Evolutionary conservation across 30 jellyfish, hydroid and myxozoan genomes (phyloP), one percentile per base, ranked within the genome.

Genomic region (Pelagia noctiluca): DNA sequence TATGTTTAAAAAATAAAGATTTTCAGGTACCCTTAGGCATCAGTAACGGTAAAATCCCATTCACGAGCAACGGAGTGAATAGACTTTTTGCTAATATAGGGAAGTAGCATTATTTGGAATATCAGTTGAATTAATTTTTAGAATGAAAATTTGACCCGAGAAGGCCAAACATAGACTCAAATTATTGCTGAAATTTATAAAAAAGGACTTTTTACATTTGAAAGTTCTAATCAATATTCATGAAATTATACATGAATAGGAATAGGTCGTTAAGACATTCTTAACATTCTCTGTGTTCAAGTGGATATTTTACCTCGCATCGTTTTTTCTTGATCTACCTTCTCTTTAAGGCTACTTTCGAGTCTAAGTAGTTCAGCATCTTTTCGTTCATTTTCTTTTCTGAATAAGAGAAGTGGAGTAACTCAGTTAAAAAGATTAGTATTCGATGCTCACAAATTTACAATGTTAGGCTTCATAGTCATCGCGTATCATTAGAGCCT

Each of bases 341-440:
- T 91, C 29, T 91, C 98, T 67, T 47, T 63, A 37, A 62, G 13
- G 16, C 64, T 69, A 29, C 72, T 93, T 31, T 91, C 85, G 77
- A 83, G 54, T 28, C 54, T 69, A 32, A 22, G 52, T 18, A 77
- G 23, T 32, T 91, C 96, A 42, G 63, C 49, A 21, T 78, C 88
- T 54, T 74, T 42, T 2, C 80, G 87, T 13, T 57, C 77, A 7
- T 28, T 80, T 32, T 32, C 53, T n/a, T 67, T 80, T 74, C 98
- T 91, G 47, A 19, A 5, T 8, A 8, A 57, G 8, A 57, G 21
- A 57, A 57, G 21, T 19, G n/a, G n/a, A n/a, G n/a, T n/a, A n/a
- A n/a, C n/a, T n/a, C n/a, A n/a, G n/a, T n/a, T n/a, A n/a, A n/a
- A n/a, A n/a, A n/a, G n/a, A n/a, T n/a, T n/a, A n/a, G n/a, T n/a